These are phyloP conservation scores for Platyrinchus mystaceus DNA, from an alignment of 2,797 vertebrate genomes.

Conservation along the genomic window DNA sequence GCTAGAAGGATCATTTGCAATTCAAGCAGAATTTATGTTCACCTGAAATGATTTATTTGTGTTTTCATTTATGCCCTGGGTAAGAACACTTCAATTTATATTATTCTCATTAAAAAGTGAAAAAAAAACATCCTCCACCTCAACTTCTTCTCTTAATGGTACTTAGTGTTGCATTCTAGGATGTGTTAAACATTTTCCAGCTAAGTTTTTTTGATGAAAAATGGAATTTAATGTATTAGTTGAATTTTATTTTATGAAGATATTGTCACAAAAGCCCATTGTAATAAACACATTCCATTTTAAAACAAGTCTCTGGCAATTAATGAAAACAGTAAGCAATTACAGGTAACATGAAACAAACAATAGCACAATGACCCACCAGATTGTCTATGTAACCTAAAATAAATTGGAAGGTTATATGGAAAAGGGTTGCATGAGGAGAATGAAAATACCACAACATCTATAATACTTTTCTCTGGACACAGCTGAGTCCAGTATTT, in stretches of 20 bases:
- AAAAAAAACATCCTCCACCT: not conserved
- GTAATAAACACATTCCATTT: not conserved
- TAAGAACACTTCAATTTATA: constrained; percentile 55
- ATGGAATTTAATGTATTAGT: not conserved
- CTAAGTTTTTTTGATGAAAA: not conserved
- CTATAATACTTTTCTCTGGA: not conserved
- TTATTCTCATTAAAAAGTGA: constrained; percentile 53
- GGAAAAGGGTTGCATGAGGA: not conserved
- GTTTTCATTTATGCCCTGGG: constrained; percentile 32
- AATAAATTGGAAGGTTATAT: not conserved
- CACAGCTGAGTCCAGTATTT: not conserved
- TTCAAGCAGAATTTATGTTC: constrained; percentile 61
- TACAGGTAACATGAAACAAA: not conserved
- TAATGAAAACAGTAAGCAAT: not conserved
- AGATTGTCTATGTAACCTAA: not conserved
- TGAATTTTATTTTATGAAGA: constrained; percentile 8
- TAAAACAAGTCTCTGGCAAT: not conserved
- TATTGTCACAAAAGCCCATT: not conserved
- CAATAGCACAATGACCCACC: not conserved
- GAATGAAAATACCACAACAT: not conserved
- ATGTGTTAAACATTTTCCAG: not conserved
- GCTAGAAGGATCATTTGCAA: constrained; percentile 55
- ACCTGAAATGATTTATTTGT: constrained; percentile 62
- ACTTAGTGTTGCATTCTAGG: not conserved
- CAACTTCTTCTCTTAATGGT: not conserved